Evolutionary conservation across 2,797 vertebrate genomes (phyloP).

Genomic region (Dromococcyx pavoninus): DNA sequence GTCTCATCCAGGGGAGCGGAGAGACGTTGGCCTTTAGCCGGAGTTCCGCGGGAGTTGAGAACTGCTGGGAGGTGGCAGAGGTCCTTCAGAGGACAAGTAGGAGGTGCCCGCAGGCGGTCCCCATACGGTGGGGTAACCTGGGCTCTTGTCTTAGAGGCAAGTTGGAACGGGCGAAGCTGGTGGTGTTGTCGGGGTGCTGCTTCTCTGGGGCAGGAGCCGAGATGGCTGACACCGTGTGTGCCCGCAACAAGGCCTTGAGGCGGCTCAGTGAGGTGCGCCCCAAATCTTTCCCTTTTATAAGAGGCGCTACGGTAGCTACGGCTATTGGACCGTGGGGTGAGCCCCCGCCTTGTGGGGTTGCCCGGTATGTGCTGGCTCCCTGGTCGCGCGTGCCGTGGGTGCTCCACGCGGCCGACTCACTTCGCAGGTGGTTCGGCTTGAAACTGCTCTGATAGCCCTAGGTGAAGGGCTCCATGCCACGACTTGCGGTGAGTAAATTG

Average conservation of each 20-base stretch:
- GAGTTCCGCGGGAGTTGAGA: not conserved
- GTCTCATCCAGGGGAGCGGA: not conserved
- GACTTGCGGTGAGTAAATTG: not conserved
- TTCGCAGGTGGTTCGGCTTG: not conserved
- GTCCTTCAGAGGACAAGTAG: not conserved
- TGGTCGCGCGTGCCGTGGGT: not conserved
- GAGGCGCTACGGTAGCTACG: not conserved
- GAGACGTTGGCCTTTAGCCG: not conserved
- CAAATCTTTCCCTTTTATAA: slow-evolving; percentile 1
- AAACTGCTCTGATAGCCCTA: not conserved
- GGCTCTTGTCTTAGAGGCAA: not conserved
- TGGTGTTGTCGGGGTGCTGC: not conserved
- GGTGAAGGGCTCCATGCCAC: not conserved
- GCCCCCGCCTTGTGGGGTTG: not conserved
- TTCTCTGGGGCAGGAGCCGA: not conserved
- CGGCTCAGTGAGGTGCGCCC: not conserved
- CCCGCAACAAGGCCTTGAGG: not conserved
- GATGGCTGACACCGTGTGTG: not conserved
- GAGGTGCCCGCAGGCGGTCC: not conserved
- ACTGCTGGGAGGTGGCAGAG: not conserved
- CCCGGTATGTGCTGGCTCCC: not conserved
- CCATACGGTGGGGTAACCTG: not conserved
- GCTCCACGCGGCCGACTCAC: not conserved
- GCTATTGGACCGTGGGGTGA: not conserved
- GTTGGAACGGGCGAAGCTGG: not conserved